Evolutionary conservation across 2,797 vertebrate genomes (phyloP).

Genomic region (Chaunax sp.): DNA sequence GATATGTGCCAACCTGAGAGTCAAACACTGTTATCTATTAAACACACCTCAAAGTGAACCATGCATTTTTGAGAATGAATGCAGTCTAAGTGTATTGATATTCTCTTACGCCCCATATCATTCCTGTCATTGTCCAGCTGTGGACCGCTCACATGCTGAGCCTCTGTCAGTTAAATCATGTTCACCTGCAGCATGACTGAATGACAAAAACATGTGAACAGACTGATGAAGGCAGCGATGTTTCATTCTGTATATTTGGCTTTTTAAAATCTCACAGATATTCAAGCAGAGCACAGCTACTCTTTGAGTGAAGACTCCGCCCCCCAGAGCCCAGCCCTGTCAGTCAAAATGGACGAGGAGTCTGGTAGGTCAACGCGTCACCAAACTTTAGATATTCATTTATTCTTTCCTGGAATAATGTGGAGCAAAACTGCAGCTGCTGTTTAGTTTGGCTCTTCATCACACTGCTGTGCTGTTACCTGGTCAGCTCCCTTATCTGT

Average conservation of each 20-base stretch:
- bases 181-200: not conserved
- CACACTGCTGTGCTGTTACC: conserved; percentile 11
- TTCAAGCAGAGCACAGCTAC: conserved; percentile 99
- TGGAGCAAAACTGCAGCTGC: conserved; percentile 7
- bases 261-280: conserved; percentile 83
- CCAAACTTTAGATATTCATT: not conserved
- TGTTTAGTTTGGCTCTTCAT: conserved; percentile 36
- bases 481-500: conserved; percentile 14
- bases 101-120: no score
- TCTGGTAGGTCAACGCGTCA: conserved; percentile 78
- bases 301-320: conserved; percentile 97
- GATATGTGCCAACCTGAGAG: no score
- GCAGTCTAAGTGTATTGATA: no score
- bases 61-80: no score
- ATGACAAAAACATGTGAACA: not conserved
- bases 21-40: no score
- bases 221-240: not conserved
- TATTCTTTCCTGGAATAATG: not conserved
- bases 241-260: conserved; percentile 13
- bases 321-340: conserved; percentile 94
- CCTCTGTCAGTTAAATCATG: no score
- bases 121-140: no score
- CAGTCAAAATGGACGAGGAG: conserved; percentile 94
- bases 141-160: no score
- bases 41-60: no score